These are phyloP conservation scores for Acronicta alni DNA, from an alignment of 2,888 invertebrate genomes.

Conservation along the genomic window DNA sequence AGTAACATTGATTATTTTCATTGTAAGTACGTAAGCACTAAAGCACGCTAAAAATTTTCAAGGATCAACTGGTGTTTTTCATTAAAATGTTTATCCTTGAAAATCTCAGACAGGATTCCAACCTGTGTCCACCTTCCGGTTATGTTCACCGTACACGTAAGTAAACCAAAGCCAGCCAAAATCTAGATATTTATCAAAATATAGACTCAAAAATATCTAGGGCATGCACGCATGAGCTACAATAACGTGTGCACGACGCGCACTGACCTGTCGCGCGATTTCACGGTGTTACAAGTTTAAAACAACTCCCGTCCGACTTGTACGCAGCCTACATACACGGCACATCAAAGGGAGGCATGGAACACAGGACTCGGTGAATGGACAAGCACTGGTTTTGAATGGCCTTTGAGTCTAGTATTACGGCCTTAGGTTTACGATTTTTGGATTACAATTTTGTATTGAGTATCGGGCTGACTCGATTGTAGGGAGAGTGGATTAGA, in stretches of 20 bases:
- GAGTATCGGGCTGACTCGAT: background rate
- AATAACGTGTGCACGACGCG: conserved; percentile 70
- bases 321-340: conserved; percentile 47
- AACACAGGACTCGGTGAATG: conserved; percentile 37
- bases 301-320: conserved; percentile 63
- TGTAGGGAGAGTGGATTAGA: too few species aligned
- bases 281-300: conserved; percentile 79
- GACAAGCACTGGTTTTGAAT: conserved; percentile 16
- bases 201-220: conserved; percentile 39
- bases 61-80: too few species aligned
- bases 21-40: too few species aligned
- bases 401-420: background rate
- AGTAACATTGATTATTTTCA: too few species aligned
- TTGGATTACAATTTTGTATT: background rate
- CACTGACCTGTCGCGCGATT: conserved; percentile 84
- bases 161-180: too few species aligned
- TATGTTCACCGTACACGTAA: too few species aligned
- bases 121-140: too few species aligned
- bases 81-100: too few species aligned
- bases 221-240: conserved; percentile 31
- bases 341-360: conserved; percentile 64
- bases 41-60: too few species aligned
- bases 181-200: conserved; percentile 23
- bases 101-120: too few species aligned
- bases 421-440: background rate